These are phyloP conservation scores for Nephila pilipes DNA, from an alignment of 1,140 invertebrate genomes.

Conservation along the genomic window DNA sequence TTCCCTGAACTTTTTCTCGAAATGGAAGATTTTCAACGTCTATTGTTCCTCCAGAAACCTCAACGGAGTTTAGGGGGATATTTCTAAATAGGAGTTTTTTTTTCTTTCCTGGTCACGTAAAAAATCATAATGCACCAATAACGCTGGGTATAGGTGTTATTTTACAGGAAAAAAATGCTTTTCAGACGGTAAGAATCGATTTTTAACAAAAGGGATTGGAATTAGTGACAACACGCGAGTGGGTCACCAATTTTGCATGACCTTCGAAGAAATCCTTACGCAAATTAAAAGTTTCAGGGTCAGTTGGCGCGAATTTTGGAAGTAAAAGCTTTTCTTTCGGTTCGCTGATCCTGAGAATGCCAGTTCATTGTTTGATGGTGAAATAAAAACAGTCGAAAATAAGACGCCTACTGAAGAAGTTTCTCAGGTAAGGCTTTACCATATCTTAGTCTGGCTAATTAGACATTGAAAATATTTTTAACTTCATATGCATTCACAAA, in stretches of 20 bases:
- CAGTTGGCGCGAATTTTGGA: not conserved
- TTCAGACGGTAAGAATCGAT: not conserved
- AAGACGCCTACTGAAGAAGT: too few relatives aligned
- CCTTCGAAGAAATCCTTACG: not conserved
- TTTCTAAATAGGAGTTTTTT: not conserved
- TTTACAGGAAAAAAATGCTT: not conserved
- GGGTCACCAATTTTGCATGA: not conserved
- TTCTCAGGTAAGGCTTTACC: too few relatives aligned
- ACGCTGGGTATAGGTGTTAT: not conserved
- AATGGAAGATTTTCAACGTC: too few relatives aligned
- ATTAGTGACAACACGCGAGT: not conserved
- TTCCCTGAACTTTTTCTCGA: too few relatives aligned
- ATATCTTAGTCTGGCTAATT: too few relatives aligned
- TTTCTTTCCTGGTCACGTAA: not conserved
- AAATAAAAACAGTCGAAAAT: not conserved
- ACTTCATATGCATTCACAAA: too few relatives aligned
- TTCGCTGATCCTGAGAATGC: not conserved
- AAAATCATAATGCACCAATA: not conserved
- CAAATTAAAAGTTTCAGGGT: constrained; percentile 10
- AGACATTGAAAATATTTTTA: too few relatives aligned
- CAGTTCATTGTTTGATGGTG: not conserved
- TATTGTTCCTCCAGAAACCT: too few relatives aligned
- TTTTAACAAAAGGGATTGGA: not conserved
- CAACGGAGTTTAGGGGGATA: too few relatives aligned
- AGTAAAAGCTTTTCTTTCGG: not conserved